These are phyloP conservation scores for Astatotilapia flaviijosephi DNA, from an alignment of 2,113 vertebrate species.

Conservation along the genomic window DNA sequence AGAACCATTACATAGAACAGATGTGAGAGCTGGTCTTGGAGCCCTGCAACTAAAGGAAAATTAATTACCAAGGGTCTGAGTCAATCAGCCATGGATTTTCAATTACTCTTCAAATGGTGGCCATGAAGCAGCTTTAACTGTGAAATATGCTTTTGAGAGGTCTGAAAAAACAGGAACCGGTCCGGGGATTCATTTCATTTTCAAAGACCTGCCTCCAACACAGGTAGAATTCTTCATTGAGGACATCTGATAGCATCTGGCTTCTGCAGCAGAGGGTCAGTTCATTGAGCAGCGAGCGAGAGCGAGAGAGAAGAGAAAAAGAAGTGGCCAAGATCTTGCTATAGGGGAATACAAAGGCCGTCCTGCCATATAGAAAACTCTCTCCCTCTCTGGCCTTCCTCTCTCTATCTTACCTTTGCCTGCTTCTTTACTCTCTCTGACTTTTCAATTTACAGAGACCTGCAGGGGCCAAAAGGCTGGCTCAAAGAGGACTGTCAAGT, in stretches of 20 bases:
- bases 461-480: slow-evolving; percentile 49
- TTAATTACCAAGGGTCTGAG: slow-evolving; percentile 54
- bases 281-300: not conserved
- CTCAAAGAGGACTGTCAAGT: slow-evolving; percentile 55
- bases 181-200: slow-evolving; percentile 32
- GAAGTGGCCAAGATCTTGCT: slow-evolving; percentile 1
- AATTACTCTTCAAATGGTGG: slow-evolving; percentile 50
- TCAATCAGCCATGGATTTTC: slow-evolving; percentile 67
- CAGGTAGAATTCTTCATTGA: slow-evolving; percentile 20
- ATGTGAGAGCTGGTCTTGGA: slow-evolving; percentile 19
- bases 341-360: slow-evolving; percentile 19
- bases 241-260: slow-evolving; percentile 24
- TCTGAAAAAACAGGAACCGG: slow-evolving; percentile 11
- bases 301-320: not conserved
- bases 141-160: slow-evolving; percentile 28
- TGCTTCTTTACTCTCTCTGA: slow-evolving; percentile 38
- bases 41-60: slow-evolving; percentile 36
- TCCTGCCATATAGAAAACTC: slow-evolving; percentile 20
- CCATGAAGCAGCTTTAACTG: slow-evolving; percentile 38
- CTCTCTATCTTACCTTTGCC: slow-evolving; percentile 15
- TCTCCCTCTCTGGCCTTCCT: not conserved
- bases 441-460: slow-evolving; percentile 67
- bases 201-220: slow-evolving; percentile 24
- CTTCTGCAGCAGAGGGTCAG: slow-evolving; percentile 1
- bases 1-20: not conserved